These are phyloP conservation scores for Phortica variegata DNA, from an alignment of 1,140 invertebrate genomes.

Conservation along the genomic window DNA sequence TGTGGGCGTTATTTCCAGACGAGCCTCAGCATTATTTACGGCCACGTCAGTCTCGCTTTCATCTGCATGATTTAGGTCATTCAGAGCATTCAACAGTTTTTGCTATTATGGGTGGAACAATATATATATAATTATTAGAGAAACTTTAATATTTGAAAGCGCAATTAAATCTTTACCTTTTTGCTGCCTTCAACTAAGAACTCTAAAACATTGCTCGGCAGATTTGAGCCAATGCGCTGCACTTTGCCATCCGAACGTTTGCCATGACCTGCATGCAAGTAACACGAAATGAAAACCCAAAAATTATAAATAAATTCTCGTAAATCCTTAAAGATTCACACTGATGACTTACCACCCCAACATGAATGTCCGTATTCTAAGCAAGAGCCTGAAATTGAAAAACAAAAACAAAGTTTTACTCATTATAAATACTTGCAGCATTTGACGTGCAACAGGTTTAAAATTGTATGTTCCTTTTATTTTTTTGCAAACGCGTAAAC, in stretches of 20 bases:
- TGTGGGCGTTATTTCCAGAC: no score
- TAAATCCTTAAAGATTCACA: background rate
- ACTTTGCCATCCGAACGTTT: slow-evolving; percentile 33
- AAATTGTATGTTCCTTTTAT: slow-evolving; percentile 15
- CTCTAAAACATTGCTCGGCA: no score
- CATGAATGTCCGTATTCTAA: slow-evolving; percentile 55
- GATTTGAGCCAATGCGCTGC: no score
- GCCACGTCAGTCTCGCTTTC: no score
- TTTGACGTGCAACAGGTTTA: slow-evolving; percentile 19
- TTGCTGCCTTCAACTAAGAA: slow-evolving; percentile 8
- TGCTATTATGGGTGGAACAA: no score
- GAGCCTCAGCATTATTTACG: no score
- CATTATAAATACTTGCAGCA: no score
- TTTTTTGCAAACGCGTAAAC: slow-evolving; percentile 8
- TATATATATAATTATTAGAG: no score
- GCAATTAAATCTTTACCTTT: background rate
- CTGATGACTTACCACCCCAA: slow-evolving; percentile 46
- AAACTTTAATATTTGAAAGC: no score
- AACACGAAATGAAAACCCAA: slow-evolving; percentile 8
- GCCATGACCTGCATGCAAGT: slow-evolving; percentile 36
- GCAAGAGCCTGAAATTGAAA: slow-evolving; percentile 44
- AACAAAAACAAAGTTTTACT: slow-evolving; percentile 5
- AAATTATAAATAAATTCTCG: background rate
- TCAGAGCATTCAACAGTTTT: no score
- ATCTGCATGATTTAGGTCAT: no score